These are phyloP conservation scores for Subanguina moxae DNA, from an alignment of 1,140 invertebrate genomes.

Conservation along the genomic window DNA sequence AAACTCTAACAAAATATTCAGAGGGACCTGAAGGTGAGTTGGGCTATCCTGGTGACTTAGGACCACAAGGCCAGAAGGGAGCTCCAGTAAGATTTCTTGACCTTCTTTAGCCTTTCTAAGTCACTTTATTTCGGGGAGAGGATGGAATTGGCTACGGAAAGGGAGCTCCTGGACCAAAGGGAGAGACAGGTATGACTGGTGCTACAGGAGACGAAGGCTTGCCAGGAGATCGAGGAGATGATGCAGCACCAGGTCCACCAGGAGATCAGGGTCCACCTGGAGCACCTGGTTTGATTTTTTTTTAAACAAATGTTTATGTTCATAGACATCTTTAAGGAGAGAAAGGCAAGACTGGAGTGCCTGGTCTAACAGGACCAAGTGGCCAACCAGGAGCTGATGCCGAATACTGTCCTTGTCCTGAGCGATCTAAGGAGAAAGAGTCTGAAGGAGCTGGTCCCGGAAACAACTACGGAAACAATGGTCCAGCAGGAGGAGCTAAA, in stretches of 20 bases:
- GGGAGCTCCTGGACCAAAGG: slow-evolving; percentile 37
- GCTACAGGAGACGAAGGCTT: slow-evolving; percentile 31
- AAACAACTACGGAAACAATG: not conserved
- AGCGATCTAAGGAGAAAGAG: slow-evolving; percentile 10
- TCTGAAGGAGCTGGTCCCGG: slow-evolving; percentile 13
- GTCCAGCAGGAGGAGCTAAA: not conserved
- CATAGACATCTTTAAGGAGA: slow-evolving; percentile 13
- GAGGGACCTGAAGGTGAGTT: slow-evolving; percentile 31
- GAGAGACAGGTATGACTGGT: slow-evolving; percentile 30
- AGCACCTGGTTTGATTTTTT: slow-evolving; percentile 15
- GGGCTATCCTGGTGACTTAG: slow-evolving; percentile 29
- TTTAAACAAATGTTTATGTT: not conserved
- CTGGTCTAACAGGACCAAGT: slow-evolving; percentile 13
- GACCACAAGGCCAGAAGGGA: slow-evolving; percentile 12
- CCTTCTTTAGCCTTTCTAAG: not conserved
- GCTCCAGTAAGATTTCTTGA: slow-evolving; percentile 26
- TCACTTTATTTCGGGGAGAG: not conserved
- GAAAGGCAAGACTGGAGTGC: slow-evolving; percentile 26
- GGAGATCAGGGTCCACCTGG: slow-evolving; percentile 32
- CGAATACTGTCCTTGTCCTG: slow-evolving; percentile 38
- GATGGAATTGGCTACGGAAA: slow-evolving; percentile 7
- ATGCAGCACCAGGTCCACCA: slow-evolving; percentile 30
- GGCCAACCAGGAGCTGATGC: slow-evolving; percentile 31
- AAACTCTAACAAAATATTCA: not conserved
- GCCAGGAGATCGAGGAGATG: slow-evolving; percentile 38